phyloP scores from a whole-genome alignment of 2,113 vertebrate species.

The Embiotoca jacksoni region DNA sequence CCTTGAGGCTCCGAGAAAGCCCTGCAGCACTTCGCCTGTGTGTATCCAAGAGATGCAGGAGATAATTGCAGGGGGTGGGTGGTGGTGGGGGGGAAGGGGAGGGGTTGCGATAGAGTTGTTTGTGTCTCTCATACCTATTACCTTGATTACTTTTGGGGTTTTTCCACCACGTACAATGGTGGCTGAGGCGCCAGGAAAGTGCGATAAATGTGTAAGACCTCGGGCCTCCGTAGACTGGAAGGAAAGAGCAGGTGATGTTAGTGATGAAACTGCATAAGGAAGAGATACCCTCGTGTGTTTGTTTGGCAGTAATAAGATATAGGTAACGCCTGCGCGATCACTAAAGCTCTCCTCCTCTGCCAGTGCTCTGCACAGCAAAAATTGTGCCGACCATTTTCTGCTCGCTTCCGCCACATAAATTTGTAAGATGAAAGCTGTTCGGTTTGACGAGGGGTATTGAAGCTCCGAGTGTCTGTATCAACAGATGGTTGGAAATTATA shows the following conservation, averaged over 20 bases:
- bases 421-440: constrained; percentile 56
- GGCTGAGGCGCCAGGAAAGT: constrained; percentile 38
- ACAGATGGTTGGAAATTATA: constrained; percentile 69
- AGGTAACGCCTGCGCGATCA: constrained; percentile 17
- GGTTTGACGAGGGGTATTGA: constrained; percentile 42
- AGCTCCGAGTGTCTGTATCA: constrained; percentile 33
- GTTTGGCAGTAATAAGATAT: constrained; percentile 42
- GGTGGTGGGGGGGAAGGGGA: too few relatives aligned
- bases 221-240: constrained; percentile 4
- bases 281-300: constrained; percentile 31
- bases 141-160: constrained; percentile 61
- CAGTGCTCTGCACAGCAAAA: constrained; percentile 12
- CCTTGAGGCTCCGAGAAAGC: constrained; percentile 42
- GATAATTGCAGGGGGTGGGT: constrained; percentile 62
- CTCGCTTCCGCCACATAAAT: constrained; percentile 43
- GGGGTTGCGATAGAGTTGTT: constrained; percentile 52
- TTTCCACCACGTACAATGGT: constrained; percentile 53
- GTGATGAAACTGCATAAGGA: constrained; percentile 50
- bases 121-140: constrained; percentile 49
- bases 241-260: constrained; percentile 37
- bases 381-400: constrained; percentile 22
- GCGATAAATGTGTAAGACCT: constrained; percentile 36
- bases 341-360: constrained; percentile 41
- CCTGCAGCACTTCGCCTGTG: constrained; percentile 47
- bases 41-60: constrained; percentile 61